Conservation (phyloP, 2,888 invertebrate genomes). For the Himalopsyche kuldschensis region DNA sequence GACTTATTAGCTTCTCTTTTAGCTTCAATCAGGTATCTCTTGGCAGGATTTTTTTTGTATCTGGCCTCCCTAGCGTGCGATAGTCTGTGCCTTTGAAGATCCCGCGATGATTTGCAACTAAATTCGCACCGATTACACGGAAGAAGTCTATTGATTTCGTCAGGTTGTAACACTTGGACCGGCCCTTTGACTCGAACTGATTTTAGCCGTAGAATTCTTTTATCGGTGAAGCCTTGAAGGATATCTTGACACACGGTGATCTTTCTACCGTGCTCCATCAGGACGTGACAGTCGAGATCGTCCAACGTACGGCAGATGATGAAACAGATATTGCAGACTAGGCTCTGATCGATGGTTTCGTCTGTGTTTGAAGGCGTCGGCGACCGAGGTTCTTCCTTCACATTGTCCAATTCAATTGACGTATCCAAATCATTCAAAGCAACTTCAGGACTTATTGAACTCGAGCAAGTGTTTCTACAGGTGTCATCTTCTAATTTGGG, state of each 20-base stretch:
- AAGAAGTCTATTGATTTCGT: background rate
- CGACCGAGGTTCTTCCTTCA: background rate
- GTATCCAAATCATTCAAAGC: too few species aligned
- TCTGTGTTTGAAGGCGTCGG: background rate
- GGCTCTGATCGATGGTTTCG: background rate
- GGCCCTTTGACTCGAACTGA: background rate
- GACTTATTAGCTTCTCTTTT: too few species aligned
- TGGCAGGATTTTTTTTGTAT: background rate
- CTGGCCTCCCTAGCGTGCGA: background rate
- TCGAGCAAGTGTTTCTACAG: too few species aligned
- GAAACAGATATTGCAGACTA: background rate
- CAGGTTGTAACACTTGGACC: background rate
- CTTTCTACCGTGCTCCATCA: background rate
- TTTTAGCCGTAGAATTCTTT: background rate
- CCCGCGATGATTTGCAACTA: background rate
- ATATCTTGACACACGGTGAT: background rate
- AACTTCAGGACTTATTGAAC: too few species aligned
- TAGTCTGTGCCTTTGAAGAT: background rate
- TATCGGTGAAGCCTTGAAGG: background rate
- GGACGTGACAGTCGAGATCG: background rate
- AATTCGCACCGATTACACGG: background rate
- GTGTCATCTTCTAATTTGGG: too few species aligned
- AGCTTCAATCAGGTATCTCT: too few species aligned
- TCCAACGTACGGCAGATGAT: background rate
- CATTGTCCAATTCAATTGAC: too few species aligned